Percentiles rank a stretch among this genome's conserved stretches.
Evolutionary conservation across 2,888 invertebrate genomes (phyloP).

Genomic region (Polia nebulosa): DNA sequence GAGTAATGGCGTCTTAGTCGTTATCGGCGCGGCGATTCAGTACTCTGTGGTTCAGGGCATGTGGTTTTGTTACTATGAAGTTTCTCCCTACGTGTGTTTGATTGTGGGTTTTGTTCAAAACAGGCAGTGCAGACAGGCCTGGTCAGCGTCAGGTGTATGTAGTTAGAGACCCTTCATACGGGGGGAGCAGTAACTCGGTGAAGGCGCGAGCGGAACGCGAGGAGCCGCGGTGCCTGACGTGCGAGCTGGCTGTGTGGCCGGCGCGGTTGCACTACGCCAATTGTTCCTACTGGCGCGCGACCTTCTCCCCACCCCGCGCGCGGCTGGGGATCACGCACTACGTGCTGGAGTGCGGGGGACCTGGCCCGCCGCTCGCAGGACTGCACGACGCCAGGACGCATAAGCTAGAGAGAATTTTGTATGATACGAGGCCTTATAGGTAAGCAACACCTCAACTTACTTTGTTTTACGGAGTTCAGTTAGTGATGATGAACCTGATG

Average conservation of each 20-base stretch:
- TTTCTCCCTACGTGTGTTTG: constrained; percentile 36
- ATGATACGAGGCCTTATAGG: constrained; percentile 94
- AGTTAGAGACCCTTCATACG: constrained; percentile 94
- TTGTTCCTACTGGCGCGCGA: constrained; percentile 96
- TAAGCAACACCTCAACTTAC: constrained; percentile 62
- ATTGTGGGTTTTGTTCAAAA: constrained; percentile 61
- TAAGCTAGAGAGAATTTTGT: constrained; percentile 94
- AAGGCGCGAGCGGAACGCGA: constrained; percentile 90
- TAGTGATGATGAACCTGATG: background rate
- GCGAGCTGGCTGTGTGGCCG: constrained; percentile 95
- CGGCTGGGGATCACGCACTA: constrained; percentile 91
- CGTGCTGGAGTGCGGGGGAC: constrained; percentile 97
- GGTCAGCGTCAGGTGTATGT: constrained; percentile 97
- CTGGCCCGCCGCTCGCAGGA: constrained; percentile 96
- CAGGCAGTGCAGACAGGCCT: constrained; percentile 96
- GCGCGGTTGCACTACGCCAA: constrained; percentile 95
- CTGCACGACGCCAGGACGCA: constrained; percentile 94
- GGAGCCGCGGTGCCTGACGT: constrained; percentile 96
- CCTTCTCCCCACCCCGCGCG: constrained; percentile 91
- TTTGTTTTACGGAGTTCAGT: no score
- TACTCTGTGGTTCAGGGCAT: constrained; percentile 50
- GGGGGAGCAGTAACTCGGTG: constrained; percentile 89
- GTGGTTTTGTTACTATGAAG: constrained; percentile 51
- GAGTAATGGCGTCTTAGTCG: background rate
- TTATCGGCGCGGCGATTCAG: background rate